Percentiles rank a stretch among this genome's conserved stretches.
These are phyloP conservation scores for Oreortyx pictus DNA, from an alignment of 2,797 vertebrate species.

Conservation along the genomic window DNA sequence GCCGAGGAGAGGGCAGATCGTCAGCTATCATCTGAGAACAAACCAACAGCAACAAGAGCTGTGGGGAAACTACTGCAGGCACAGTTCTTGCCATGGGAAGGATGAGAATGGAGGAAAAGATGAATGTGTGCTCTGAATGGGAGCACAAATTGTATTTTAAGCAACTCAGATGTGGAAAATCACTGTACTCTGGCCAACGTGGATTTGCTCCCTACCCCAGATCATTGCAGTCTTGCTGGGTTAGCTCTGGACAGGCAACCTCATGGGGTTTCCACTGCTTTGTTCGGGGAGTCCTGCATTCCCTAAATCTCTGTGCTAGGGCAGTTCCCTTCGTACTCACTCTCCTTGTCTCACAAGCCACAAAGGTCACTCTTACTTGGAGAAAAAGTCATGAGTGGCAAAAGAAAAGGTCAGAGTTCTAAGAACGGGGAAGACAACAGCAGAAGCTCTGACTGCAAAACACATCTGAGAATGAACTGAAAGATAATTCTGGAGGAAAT, in stretches of 20 bases:
- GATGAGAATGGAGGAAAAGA: not conserved
- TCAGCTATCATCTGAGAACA: not conserved
- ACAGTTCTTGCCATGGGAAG: not conserved
- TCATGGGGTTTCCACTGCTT: not conserved
- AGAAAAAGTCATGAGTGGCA: not conserved
- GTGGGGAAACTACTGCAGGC: not conserved
- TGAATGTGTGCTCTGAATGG: not conserved
- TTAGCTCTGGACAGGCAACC: not conserved
- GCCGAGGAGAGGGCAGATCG: not conserved
- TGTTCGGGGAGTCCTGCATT: not conserved
- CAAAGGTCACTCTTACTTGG: not conserved
- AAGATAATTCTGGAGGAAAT: constrained; percentile 23
- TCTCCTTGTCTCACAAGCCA: not conserved
- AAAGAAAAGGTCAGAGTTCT: not conserved
- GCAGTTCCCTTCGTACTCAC: not conserved
- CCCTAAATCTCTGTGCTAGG: not conserved
- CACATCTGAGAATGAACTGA: not conserved
- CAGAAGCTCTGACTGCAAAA: not conserved
- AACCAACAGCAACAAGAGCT: not conserved
- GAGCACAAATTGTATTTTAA: not conserved
- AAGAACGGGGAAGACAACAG: not conserved
- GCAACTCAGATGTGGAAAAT: not conserved
- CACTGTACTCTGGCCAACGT: not conserved
- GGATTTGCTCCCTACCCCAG: not conserved
- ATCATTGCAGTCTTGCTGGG: not conserved